These are phyloP conservation scores for Schizotus pectinicornis DNA, from an alignment of 2,888 invertebrate genomes.

Conservation along the genomic window DNA sequence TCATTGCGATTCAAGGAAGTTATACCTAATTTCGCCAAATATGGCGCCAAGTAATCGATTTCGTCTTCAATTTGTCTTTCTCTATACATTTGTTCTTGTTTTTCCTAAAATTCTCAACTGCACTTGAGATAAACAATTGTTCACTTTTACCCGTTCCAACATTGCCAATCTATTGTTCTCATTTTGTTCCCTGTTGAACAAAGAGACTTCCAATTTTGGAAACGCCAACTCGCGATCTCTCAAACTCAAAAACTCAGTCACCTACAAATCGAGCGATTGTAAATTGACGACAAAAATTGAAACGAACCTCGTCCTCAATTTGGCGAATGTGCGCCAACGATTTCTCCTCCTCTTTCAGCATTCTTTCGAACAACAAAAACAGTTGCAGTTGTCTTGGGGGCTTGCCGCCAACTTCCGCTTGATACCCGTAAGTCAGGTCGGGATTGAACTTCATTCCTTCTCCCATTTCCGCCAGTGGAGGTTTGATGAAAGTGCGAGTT, in stretches of 20 bases:
- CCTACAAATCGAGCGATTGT: too few relatives aligned
- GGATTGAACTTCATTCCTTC: slow-evolving; percentile 70
- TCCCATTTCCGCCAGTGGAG: slow-evolving; percentile 73
- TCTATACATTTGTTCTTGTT: slow-evolving; percentile 62
- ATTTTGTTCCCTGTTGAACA: slow-evolving; percentile 65
- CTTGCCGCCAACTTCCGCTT: slow-evolving; percentile 68
- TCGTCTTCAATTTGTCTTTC: slow-evolving; percentile 69
- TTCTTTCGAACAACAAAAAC: slow-evolving; percentile 67
- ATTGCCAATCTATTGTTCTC: slow-evolving; percentile 48
- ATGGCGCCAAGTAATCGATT: slow-evolving; percentile 69
- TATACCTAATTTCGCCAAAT: slow-evolving; percentile 66
- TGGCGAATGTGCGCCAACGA: slow-evolving; percentile 64
- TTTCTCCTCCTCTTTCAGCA: slow-evolving; percentile 67
- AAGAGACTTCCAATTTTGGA: slow-evolving; percentile 61
- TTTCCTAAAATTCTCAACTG: slow-evolving; percentile 23
- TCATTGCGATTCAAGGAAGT: slow-evolving; percentile 55
- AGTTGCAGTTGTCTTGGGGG: slow-evolving; percentile 68
- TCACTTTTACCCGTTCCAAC: not conserved
- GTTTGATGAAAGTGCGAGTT: slow-evolving; percentile 71
- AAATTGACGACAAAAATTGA: slow-evolving; percentile 1
- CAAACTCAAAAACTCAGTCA: slow-evolving; percentile 59
- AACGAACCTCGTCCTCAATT: slow-evolving; percentile 55
- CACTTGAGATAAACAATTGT: not conserved
- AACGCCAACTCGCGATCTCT: slow-evolving; percentile 59
- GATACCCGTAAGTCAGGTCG: slow-evolving; percentile 69